Conservation (phyloP, 2,797 vertebrate species). For the Phataginus tricuspis region DNA sequence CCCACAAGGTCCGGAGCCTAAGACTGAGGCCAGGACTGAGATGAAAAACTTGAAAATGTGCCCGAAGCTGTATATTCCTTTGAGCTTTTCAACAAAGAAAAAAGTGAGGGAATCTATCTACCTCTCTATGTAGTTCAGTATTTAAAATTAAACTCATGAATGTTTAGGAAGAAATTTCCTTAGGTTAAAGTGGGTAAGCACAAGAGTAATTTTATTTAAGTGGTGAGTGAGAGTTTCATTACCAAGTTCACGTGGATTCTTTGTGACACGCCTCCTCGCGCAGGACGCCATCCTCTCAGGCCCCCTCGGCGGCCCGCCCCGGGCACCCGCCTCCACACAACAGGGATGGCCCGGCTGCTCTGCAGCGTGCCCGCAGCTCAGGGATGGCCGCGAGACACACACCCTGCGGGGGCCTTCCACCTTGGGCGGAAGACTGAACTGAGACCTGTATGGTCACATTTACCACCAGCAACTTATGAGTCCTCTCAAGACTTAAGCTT, state of each 20-base stretch:
- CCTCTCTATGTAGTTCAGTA: not conserved
- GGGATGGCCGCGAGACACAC: not conserved
- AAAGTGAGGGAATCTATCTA: not conserved
- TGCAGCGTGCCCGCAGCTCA: not conserved
- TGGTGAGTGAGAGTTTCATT: not conserved
- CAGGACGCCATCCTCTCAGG: not conserved
- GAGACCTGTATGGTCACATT: not conserved
- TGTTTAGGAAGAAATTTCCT: not conserved
- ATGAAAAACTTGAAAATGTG: not conserved
- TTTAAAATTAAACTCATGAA: not conserved
- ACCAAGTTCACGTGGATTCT: not conserved
- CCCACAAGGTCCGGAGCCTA: not conserved
- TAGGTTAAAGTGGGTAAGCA: not conserved
- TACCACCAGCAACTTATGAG: not conserved
- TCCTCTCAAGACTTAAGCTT: not conserved
- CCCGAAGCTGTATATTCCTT: not conserved
- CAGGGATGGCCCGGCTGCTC: not conserved
- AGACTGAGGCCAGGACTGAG: not conserved
- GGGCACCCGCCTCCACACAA: not conserved
- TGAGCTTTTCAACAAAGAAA: constrained; percentile 18
- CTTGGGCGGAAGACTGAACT: not conserved
- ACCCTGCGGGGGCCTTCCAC: not conserved
- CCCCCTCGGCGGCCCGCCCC: not conserved
- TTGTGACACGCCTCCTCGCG: not conserved
- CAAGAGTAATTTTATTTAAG: not conserved